A percentile compares a stretch with the other conserved stretches of the same genome.
These are phyloP conservation scores for Redunca redunca DNA, from an alignment of 2,113 vertebrate genomes.

Conservation along the genomic window DNA sequence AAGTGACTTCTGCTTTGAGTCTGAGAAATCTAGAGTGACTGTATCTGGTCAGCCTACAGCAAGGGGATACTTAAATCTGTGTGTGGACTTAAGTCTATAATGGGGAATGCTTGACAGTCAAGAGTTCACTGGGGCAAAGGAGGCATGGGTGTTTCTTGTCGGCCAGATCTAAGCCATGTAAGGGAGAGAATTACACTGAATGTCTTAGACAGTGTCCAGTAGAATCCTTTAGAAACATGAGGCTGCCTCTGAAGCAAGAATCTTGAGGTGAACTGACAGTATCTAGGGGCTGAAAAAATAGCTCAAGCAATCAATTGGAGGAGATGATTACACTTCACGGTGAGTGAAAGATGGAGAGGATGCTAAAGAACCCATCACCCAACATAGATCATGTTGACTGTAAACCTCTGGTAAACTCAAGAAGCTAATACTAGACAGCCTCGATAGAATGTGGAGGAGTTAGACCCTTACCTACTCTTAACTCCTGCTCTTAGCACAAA, in stretches of 20 bases:
- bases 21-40: not conserved
- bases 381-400: not conserved
- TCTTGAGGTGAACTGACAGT: not conserved
- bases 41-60: not conserved
- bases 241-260: not conserved
- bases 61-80: not conserved
- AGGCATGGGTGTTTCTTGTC: not conserved
- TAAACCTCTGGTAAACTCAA: not conserved
- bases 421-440: not conserved
- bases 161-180: not conserved
- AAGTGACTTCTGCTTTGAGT: not conserved
- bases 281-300: not conserved
- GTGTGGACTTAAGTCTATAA: not conserved
- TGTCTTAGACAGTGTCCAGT: not conserved
- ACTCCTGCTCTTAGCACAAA: not conserved
- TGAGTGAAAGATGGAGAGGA: rapidly evolving
- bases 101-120: not conserved
- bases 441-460: too few species aligned
- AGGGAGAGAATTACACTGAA: not conserved
- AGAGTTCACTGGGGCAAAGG: not conserved
- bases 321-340: not conserved
- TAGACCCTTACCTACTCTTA: not conserved
- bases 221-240: not conserved
- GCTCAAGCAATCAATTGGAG: not conserved
- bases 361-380: not conserved